Evolutionary conservation across 2,113 vertebrate species (phyloP), one percentile per base, ranked within the genome.

Genomic region (Abramis brama): DNA sequence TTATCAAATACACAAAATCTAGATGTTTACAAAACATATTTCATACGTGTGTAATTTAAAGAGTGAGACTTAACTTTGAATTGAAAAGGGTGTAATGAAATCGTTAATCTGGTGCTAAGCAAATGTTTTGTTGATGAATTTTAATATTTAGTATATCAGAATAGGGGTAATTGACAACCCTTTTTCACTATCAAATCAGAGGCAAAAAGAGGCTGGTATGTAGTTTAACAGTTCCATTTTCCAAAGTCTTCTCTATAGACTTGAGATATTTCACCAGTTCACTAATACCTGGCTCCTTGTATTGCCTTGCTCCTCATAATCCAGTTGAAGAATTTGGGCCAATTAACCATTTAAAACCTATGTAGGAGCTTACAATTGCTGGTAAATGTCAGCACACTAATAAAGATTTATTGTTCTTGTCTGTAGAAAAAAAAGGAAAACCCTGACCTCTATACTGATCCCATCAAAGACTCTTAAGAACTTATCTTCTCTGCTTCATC

Each of bases 401-500:
- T 73, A 73, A 83, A 57, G 45, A 10, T 33, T 68, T 27, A 70
- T 57, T 83, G 68, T 73, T 73, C 30, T 59, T 83, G 50, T n/a
- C 68, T 13, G 3, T 25, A 19, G 47, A 39, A 73, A 23, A 82
- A 43, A 43, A 83, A 83, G 2, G 62, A 52, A 59, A 39, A 39
- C 19, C 68, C 85, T 86, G 39, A 86, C 47, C 33, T n/a, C 36
- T 75, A 39, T 82, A 23, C 12, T 75, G 79, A 82, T 15, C 79
- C 59, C 21, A 57, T 73, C 62, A 57, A 64, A 43, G 50, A 70
- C 43, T 81, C 47, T 43, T 43, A 52, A 33, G 12, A 75, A 59
- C n/a, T 84, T 25, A n/a, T 57, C 77, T 59, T 17, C 39, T 62
- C 39, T 43, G 39, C 39, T 43, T 43, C 39, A 43, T 43, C 36